Evolutionary conservation across 1,140 invertebrate species (phyloP), one percentile per base, ranked within the genome.

Genomic region (Lethrus apterus): DNA sequence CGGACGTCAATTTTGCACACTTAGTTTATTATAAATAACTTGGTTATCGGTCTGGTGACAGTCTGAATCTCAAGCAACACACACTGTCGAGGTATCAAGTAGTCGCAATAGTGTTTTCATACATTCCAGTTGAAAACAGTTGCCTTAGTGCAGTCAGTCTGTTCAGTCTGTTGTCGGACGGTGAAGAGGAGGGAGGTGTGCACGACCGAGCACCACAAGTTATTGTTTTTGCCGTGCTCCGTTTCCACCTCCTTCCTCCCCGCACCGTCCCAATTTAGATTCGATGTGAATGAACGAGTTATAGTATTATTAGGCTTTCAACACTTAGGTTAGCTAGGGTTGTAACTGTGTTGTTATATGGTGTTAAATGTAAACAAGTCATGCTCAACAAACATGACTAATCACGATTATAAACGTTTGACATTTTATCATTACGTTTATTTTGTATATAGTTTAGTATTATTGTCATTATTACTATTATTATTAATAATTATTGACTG

Each of bases 301-400:
- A 55, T 60, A 64, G 58, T 63, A 65, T 65, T 64, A 64, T 61
- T 65, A 65, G 63, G 64, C 62, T 64, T 66, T 64, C 51, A 64
- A 66, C 60, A 64, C 63, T 66, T 65, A 64, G 62, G 63, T 66
- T 66, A 65, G 62, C 59, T 63, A 65, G 64, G 59, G 55, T 62
- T 65, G 64, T 66, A 66, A 65, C 60, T 65, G 64, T 66, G 64
- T 64, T 65, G 64, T 66, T 65, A 63, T 58, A 65, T 64, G 59
- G 59, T 66, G 62, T 63, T 66, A 62, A 63, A 56, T 66, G 62
- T 66, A 57, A 47, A 57, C 50, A 47, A 29, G 63, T 65, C 64
- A 63, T 66, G 64, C 64, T 66, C 64, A 66, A 66, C 63, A 66
- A 59, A 65, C 58, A 65, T 65, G 62, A 62, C 62, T 38, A 42